Base-by-base conservation (phyloP, 1,140 invertebrate genomes). In the Leptinotarsa defecta region DNA sequence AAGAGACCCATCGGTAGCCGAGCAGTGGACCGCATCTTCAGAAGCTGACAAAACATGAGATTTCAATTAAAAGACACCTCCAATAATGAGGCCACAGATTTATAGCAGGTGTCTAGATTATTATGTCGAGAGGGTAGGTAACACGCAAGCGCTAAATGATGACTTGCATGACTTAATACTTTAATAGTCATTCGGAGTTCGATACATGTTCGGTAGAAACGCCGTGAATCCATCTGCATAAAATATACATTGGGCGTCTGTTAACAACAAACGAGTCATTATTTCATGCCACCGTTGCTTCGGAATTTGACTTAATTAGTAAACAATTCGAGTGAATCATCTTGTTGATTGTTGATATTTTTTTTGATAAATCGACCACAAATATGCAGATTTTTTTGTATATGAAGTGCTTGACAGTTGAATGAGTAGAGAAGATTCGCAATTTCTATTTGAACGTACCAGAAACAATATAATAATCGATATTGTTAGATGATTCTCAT, bases 131-230 rank as follows among this genome's bases (percentile, higher is more conserved):
- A 68, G 67, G 67, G 34, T 68, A 43, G 24, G 67, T 68, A 68
- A 68, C 67, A 68, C 34, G 67, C 67, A 68, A 68, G n/a, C 67
- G 67, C 67, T 68, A 48, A 68, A 68, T 68, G 67, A 68, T 19
- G 24, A 68, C 67, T 43, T 68, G 67, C 67, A 68, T 68, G 67
- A 68, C 43, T 48, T 68, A 68, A 68, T 68, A 68, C 17, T 68
- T 48, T 68, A 43, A 43, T 43, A 43, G 34, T 43, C 34, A 43
- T 43, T 43, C 34, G 34, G 34, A 43, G 34, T 43, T 57, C 15
- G n/a, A 57, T 57, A 57, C 52, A 19, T 57, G 52, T 57, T 57
- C 17, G 52, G 52, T 3, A 57, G 52, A 57, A 57, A 57, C 17
- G 52, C 52, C 4, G 52, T 57, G 52, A n/a, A 57, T 57, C 52